phyloP scores from a whole-genome alignment of 2,797 vertebrate genomes.

The Microchirus variegatus region DNA sequence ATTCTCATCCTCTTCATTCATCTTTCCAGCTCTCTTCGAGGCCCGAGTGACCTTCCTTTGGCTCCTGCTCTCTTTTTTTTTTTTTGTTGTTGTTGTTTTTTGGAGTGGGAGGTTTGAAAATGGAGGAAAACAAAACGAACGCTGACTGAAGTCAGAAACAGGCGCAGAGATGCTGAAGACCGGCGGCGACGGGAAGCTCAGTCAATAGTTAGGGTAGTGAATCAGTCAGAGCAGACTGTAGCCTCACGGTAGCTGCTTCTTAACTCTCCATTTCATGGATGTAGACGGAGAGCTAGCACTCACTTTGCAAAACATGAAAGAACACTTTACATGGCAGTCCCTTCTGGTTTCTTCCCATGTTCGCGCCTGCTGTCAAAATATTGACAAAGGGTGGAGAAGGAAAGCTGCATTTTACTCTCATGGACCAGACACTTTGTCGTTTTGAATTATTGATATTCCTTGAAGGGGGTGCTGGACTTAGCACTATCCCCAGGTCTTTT shows the following conservation, averaged over 20 bases:
- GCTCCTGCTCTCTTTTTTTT: conserved; percentile 10
- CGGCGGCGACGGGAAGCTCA: conserved; percentile 10
- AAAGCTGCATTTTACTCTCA: conserved; percentile 55
- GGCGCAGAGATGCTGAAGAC: conserved; percentile 5
- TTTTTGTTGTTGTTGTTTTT: neutral
- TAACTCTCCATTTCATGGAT: conserved; percentile 64
- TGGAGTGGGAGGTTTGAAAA: conserved; percentile 32
- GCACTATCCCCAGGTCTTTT: conserved; percentile 46
- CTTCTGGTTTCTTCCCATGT: conserved; percentile 54
- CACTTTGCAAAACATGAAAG: conserved; percentile 75
- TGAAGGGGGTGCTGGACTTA: conserved; percentile 33
- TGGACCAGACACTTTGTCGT: conserved; percentile 68
- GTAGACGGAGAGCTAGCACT: conserved; percentile 53
- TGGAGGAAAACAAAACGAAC: conserved; percentile 21
- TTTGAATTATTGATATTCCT: conserved; percentile 69
- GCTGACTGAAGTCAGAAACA: conserved; percentile 13
- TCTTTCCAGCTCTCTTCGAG: conserved; percentile 22
- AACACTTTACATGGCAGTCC: conserved; percentile 69
- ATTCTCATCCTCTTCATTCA: conserved; percentile 38
- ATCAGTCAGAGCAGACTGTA: conserved; percentile 53
- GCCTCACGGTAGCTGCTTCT: conserved; percentile 42
- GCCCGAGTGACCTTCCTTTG: conserved; percentile 31
- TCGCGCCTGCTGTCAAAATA: conserved; percentile 69
- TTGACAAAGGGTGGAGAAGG: conserved; percentile 59
- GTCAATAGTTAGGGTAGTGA: conserved; percentile 55